phyloP scores from a whole-genome alignment of 2,113 vertebrate genomes.

The Triplophysa siluroides region DNA sequence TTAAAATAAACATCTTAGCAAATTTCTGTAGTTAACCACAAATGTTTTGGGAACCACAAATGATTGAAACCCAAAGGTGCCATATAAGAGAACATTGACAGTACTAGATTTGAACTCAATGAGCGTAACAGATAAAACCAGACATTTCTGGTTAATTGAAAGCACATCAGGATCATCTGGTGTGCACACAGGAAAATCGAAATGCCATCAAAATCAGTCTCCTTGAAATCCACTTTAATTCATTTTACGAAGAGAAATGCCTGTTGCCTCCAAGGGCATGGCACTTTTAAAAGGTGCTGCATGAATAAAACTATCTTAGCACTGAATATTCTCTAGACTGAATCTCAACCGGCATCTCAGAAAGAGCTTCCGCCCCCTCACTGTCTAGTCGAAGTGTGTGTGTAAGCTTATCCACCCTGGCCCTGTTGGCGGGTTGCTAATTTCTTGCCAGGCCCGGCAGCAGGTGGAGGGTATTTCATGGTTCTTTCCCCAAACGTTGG shows the following conservation, averaged over 20 bases:
- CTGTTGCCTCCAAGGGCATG: constrained; percentile 2
- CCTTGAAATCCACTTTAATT: too few relatives aligned
- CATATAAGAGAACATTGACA: too few relatives aligned
- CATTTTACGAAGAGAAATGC: neutral
- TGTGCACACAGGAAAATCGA: too few relatives aligned
- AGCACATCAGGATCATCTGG: too few relatives aligned
- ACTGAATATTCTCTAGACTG: constrained; percentile 14
- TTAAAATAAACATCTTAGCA: too few relatives aligned
- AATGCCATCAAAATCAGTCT: too few relatives aligned
- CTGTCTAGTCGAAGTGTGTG: constrained; percentile 28
- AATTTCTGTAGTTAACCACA: too few relatives aligned
- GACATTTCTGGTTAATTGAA: too few relatives aligned
- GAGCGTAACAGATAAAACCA: too few relatives aligned
- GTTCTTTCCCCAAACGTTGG: constrained; percentile 42
- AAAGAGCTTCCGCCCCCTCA: constrained; percentile 37
- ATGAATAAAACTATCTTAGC: constrained; percentile 23
- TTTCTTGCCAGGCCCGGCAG: constrained; percentile 56
- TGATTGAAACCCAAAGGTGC: too few relatives aligned
- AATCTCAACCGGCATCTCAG: constrained; percentile 26
- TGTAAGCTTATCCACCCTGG: constrained; percentile 17
- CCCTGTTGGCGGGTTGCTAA: constrained; percentile 46
- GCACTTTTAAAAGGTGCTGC: neutral
- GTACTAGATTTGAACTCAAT: too few relatives aligned
- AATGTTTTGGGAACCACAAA: too few relatives aligned
- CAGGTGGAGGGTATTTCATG: constrained; percentile 68